Base-by-base conservation (phyloP, 2,113 vertebrate species). In the Sialia sialis region DNA sequence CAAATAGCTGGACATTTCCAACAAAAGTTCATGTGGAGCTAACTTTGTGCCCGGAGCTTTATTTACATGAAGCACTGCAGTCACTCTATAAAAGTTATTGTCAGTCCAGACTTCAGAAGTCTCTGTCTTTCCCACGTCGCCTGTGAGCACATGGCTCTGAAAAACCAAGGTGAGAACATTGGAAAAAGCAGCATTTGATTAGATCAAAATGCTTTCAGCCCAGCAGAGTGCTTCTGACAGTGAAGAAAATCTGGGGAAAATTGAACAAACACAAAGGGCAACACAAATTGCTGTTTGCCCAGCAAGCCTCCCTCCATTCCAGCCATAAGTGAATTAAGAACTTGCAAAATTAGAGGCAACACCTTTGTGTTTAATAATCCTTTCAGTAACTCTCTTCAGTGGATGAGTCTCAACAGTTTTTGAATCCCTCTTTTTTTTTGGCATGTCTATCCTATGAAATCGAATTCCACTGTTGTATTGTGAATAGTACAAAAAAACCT, bases 301-400 rank as follows among this genome's bases (percentile, higher is more conserved):
- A 48, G 7, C 7, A 87, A 69, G 6, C 5, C 16, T 69, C 9
- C 15, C 13, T 13, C 0, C 0, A 1, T 69, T 81, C 15, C 25
- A 54, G 23, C 19, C 27, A 4, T 22, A 41, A 60, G 8, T 80
- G 44, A 76, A 29, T 41, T 18, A 41, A 38, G 17, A 51, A 67
- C 8, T 56, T 41, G 11, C 2, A 11, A 56, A 34, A 80, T 52
- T 29, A 87, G 46, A 81, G 13, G 19, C 39, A 73, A 44, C 6
- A 60, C 2, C 12, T 80, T 69, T 64, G n/a, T 76, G 10, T 30
- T 44, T 44, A 62, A 68, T 23, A 87, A 48, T 7, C 4, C 16
- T 55, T 68, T 9, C 13, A 18, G 18, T 38, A 64, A 26, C 32
- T 5, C 5, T 72, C 17, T 63, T 59, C 39, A 46, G 16, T 32